Evolutionary conservation across 37 sponge, comb jelly and placozoan species (phyloP).

Genomic region (Halisarca cf. caerulea): DNA sequence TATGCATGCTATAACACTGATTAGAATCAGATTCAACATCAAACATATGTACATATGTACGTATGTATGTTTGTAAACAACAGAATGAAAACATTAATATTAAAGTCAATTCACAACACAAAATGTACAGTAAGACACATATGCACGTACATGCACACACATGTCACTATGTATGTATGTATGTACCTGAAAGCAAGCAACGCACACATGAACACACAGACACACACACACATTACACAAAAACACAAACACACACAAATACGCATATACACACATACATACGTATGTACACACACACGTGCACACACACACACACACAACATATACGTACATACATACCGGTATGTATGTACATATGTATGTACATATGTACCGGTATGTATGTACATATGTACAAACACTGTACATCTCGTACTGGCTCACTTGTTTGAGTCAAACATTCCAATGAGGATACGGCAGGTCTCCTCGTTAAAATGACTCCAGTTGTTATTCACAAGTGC

Average conservation of each 20-base stretch:
- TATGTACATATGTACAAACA: background rate
- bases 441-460: slow-evolving; percentile 87
- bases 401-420: background rate
- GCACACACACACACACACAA: slow-evolving; percentile 8
- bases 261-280: background rate
- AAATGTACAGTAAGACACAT: no score
- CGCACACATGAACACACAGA: background rate
- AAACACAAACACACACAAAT: slow-evolving; percentile 2
- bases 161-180: no score
- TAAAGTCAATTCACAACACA: no score
- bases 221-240: background rate
- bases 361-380: background rate
- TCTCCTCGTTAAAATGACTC: slow-evolving; percentile 89
- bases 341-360: background rate
- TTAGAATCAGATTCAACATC: no score
- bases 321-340: background rate
- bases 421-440: slow-evolving; percentile 89
- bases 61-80: no score
- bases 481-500: slow-evolving; percentile 91
- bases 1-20: no score
- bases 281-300: background rate
- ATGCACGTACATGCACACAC: background rate
- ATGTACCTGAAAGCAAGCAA: background rate
- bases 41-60: no score
- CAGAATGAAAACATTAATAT: no score